Evolutionary conservation across 2,113 vertebrate genomes (phyloP).

Genomic region (Scartelaos histophorus): DNA sequence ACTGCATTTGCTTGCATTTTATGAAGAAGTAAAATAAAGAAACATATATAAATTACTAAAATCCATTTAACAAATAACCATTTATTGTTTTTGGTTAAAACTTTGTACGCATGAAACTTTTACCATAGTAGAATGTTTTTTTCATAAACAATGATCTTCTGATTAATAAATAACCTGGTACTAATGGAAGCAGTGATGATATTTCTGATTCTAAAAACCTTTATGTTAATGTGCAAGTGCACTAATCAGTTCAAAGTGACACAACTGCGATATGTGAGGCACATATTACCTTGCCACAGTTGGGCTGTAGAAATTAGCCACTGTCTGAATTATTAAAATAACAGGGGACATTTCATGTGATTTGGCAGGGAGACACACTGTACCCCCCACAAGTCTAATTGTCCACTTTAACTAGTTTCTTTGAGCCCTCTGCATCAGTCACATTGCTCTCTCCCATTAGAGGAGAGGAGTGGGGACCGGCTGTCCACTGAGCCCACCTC

Average conservation of each 20-base stretch:
- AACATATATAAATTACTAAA: neutral
- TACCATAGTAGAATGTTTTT: neutral
- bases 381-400: constrained; percentile 82
- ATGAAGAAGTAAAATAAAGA: neutral
- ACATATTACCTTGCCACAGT: constrained; percentile 95
- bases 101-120: neutral
- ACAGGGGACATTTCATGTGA: constrained; percentile 96
- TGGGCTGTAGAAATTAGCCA: constrained; percentile 91
- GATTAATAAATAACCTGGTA: neutral
- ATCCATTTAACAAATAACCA: neutral
- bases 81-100: neutral
- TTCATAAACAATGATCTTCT: neutral
- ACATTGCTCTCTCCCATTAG: constrained; percentile 90
- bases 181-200: constrained; percentile 49
- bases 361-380: constrained; percentile 84
- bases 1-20: neutral
- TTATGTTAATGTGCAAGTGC: constrained; percentile 33
- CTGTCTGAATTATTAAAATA: constrained; percentile 98
- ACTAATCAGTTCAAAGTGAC: constrained; percentile 93
- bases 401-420: constrained; percentile 94
- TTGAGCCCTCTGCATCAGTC: constrained; percentile 89
- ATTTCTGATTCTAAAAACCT: constrained; percentile 40
- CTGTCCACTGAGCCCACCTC: constrained; percentile 85
- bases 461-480: constrained; percentile 74
- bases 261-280: constrained; percentile 86